A percentile compares a stretch with the other conserved stretches of the same genome.
These are phyloP conservation scores for Microtus pennsylvanicus DNA, from an alignment of 2,113 vertebrate species.

Conservation along the genomic window DNA sequence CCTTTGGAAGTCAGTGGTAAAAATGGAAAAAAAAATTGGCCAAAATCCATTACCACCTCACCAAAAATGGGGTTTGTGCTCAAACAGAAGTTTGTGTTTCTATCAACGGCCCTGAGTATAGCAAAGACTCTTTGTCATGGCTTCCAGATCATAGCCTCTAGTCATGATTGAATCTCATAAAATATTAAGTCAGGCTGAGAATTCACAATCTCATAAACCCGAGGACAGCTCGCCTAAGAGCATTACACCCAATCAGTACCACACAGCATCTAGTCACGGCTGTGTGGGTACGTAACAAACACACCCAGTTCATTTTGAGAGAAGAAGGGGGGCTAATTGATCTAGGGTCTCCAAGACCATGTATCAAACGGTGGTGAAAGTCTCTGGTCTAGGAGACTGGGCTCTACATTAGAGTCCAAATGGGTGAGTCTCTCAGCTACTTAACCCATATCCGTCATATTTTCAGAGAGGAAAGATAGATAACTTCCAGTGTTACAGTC, in stretches of 20 bases:
- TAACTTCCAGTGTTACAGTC: background rate
- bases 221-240: background rate
- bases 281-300: background rate
- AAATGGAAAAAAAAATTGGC: background rate
- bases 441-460: background rate
- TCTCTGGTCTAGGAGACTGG: background rate
- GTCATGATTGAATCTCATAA: conserved; percentile 55
- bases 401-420: background rate
- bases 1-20: background rate
- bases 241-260: conserved; percentile 33
- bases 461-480: background rate
- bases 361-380: background rate
- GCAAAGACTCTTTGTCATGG: background rate
- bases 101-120: background rate
- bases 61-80: background rate
- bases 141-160: background rate
- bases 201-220: conserved; percentile 28
- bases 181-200: conserved; percentile 57
- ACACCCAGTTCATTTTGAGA: background rate
- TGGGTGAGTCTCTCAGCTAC: background rate
- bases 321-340: background rate
- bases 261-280: background rate
- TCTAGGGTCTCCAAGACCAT: background rate
- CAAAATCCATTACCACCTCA: background rate
- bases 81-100: background rate